These are phyloP conservation scores for Siniperca obscura DNA, from an alignment of 2,797 vertebrate species.

Conservation along the genomic window DNA sequence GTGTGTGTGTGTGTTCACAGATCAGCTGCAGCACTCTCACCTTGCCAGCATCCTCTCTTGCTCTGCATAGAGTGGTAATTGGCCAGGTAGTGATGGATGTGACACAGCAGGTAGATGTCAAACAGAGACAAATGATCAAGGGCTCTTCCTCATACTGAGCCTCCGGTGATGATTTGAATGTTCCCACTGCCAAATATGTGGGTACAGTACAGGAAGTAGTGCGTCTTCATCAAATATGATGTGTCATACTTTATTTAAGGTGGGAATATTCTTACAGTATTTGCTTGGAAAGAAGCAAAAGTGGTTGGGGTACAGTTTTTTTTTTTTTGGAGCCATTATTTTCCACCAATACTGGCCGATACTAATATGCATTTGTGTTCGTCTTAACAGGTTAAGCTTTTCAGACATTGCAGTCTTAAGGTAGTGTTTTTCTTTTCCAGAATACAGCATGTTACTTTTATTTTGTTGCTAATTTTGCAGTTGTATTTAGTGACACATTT, in stretches of 20 bases:
- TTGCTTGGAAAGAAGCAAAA: neutral
- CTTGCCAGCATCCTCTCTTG: constrained; percentile 35
- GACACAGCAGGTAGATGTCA: constrained; percentile 66
- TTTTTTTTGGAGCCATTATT: neutral
- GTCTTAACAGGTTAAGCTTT: neutral
- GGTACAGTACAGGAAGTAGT: neutral
- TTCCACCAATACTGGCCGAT: neutral
- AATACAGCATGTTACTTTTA: neutral
- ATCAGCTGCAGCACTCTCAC: constrained; percentile 45
- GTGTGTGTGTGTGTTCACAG: constrained; percentile 22
- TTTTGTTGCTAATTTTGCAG: neutral
- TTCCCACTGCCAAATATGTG: neutral
- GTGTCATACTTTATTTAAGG: neutral
- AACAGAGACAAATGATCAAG: constrained; percentile 55
- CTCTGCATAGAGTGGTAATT: constrained; percentile 64
- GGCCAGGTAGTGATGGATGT: constrained; percentile 65
- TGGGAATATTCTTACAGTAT: neutral
- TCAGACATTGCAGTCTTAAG: neutral
- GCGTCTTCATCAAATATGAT: neutral
- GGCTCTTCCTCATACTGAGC: neutral
- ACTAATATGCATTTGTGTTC: neutral
- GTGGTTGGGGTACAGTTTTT: neutral
- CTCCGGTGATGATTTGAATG: constrained; percentile 16
- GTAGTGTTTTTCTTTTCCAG: too few relatives aligned
- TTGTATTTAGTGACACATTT: neutral